phyloP scores from a whole-genome alignment of 2,888 invertebrate genomes.

The Eristalis arbustorum region DNA sequence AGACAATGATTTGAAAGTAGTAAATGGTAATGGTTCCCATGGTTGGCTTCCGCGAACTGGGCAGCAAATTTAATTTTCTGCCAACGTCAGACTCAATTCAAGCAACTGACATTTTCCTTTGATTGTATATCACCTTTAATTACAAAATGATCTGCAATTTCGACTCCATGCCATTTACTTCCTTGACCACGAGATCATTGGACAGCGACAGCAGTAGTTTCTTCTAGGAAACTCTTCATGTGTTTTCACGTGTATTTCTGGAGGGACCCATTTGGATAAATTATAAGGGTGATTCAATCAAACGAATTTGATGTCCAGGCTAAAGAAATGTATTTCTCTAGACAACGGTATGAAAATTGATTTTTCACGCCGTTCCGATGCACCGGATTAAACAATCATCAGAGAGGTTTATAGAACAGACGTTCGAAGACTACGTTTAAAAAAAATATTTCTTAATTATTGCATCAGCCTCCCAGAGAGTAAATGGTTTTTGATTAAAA shows the following conservation, averaged over 20 bases:
- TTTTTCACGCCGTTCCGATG: not conserved
- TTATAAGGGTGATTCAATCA: too few relatives aligned
- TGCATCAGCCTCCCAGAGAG: not conserved
- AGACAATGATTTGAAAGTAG: constrained; percentile 7
- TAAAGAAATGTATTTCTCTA: not conserved
- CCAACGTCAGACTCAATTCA: constrained; percentile 25
- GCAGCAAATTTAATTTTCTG: constrained; percentile 13
- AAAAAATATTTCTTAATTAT: not conserved
- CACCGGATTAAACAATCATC: not conserved
- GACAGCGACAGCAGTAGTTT: not conserved
- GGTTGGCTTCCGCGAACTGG: constrained; percentile 32
- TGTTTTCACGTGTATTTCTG: not conserved
- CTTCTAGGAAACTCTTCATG: not conserved
- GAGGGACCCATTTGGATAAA: not conserved
- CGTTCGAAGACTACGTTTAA: not conserved
- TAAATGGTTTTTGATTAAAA: constrained; percentile 28
- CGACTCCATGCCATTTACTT: constrained; percentile 8
- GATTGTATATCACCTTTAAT: constrained; percentile 54
- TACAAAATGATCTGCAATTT: constrained; percentile 57
- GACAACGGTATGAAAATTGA: not conserved
- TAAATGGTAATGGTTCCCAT: constrained; percentile 45
- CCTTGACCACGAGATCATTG: constrained; percentile 26
- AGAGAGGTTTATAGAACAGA: not conserved
- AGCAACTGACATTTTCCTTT: constrained; percentile 63
- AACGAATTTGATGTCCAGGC: not conserved